Conservation (phyloP, 1,140 invertebrate genomes). For the Trachymyrmex cornetzi region DNA sequence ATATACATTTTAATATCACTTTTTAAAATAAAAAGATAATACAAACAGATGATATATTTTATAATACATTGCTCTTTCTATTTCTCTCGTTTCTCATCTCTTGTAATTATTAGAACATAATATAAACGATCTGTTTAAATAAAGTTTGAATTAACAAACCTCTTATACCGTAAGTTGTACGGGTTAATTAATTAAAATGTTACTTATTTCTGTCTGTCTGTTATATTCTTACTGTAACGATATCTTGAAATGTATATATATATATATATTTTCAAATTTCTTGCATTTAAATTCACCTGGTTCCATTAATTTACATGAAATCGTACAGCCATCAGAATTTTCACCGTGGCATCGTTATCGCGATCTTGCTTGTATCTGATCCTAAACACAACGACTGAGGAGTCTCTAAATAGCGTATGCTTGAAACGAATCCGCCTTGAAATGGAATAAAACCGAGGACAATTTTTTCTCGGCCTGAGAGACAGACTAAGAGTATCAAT, state of each 20-base stretch:
- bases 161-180: constrained; percentile 3
- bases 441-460: constrained; percentile 7
- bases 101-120: background rate
- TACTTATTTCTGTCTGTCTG: constrained; percentile 8
- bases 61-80: background rate
- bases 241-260: background rate
- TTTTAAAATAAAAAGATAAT: background rate
- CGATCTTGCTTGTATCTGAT: background rate
- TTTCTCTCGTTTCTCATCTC: background rate
- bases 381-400: background rate
- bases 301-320: constrained; percentile 46
- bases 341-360: constrained; percentile 6
- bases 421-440: background rate
- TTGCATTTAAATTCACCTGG: constrained; percentile 25
- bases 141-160: background rate
- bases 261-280: constrained; percentile 38
- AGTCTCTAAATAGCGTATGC: constrained; percentile 9
- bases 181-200: constrained; percentile 9
- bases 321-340: constrained; percentile 18
- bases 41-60: background rate
- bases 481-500: background rate
- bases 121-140: constrained; percentile 1
- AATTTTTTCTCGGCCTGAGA: constrained; percentile 18
- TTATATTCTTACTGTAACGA: background rate
- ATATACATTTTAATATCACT: background rate